Evolutionary conservation across 2,113 vertebrate genomes (phyloP).

Genomic region (Megaptera novaeangliae): DNA sequence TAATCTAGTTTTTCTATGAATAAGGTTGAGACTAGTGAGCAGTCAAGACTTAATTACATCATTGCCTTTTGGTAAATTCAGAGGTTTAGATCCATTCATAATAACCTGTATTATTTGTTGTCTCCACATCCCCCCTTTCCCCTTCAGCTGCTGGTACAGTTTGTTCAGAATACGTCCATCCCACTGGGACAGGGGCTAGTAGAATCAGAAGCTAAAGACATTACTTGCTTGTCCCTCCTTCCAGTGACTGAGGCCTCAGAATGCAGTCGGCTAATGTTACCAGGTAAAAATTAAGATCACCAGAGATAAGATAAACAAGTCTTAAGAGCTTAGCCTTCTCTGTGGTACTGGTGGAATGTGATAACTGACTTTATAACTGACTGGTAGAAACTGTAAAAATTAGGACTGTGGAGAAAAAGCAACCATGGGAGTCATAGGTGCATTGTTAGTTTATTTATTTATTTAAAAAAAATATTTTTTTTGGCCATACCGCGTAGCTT

Average conservation of each 20-base stretch:
- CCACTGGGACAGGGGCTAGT: slow-evolving; percentile 93
- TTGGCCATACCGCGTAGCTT: not conserved
- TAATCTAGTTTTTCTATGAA: slow-evolving; percentile 45
- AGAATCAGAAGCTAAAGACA: slow-evolving; percentile 90
- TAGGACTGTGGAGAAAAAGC: not conserved
- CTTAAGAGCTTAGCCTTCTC: not conserved
- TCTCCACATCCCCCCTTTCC: not conserved
- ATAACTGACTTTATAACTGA: slow-evolving; percentile 4
- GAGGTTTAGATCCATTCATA: slow-evolving; percentile 12
- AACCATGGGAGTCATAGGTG: not conserved
- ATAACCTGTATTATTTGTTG: slow-evolving; percentile 50
- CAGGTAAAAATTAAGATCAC: slow-evolving; percentile 84
- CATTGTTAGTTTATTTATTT: not conserved
- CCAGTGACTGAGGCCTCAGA: slow-evolving; percentile 88
- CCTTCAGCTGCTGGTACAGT: slow-evolving; percentile 97
- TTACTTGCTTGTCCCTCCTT: slow-evolving; percentile 91
- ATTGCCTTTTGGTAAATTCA: slow-evolving; percentile 9
- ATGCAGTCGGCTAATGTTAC: slow-evolving; percentile 92
- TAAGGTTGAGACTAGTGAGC: not conserved
- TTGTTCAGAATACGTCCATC: slow-evolving; percentile 98
- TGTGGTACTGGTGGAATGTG: not conserved
- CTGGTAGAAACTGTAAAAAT: not conserved
- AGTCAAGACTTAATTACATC: not conserved
- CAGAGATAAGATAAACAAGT: not conserved
- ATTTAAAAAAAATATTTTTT: not conserved